Evolutionary conservation across 2,797 vertebrate species (phyloP).

Genomic region (Columba guinea): DNA sequence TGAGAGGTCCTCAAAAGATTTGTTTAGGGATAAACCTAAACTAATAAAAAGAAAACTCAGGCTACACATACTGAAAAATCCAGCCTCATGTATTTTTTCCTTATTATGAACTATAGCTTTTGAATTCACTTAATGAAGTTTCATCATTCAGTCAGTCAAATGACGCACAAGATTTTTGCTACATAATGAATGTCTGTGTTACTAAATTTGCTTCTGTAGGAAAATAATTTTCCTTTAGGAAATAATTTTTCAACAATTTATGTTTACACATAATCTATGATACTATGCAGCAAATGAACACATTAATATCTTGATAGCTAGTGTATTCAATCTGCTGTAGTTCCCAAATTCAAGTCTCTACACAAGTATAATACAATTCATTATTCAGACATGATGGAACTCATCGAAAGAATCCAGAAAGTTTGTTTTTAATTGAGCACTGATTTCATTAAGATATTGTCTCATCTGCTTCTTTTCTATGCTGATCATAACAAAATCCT

Average conservation of each 20-base stretch:
- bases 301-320: neutral
- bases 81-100: neutral
- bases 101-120: neutral
- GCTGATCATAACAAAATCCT: neutral
- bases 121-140: neutral
- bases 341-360: neutral
- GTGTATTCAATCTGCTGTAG: neutral
- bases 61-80: neutral
- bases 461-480: neutral
- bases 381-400: neutral
- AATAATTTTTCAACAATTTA: neutral
- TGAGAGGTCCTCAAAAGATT: neutral
- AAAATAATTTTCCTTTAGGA: too few species aligned
- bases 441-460: neutral
- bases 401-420: neutral
- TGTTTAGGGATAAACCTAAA: neutral
- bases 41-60: neutral
- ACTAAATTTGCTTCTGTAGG: neutral
- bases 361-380: neutral
- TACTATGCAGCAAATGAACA: neutral
- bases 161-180: neutral
- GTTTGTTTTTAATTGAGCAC: neutral
- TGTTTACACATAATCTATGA: neutral
- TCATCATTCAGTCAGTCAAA: neutral
- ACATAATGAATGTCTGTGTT: neutral